phyloP scores from a whole-genome alignment of 2,797 vertebrate species.

The Perdix hodgsoniae region DNA sequence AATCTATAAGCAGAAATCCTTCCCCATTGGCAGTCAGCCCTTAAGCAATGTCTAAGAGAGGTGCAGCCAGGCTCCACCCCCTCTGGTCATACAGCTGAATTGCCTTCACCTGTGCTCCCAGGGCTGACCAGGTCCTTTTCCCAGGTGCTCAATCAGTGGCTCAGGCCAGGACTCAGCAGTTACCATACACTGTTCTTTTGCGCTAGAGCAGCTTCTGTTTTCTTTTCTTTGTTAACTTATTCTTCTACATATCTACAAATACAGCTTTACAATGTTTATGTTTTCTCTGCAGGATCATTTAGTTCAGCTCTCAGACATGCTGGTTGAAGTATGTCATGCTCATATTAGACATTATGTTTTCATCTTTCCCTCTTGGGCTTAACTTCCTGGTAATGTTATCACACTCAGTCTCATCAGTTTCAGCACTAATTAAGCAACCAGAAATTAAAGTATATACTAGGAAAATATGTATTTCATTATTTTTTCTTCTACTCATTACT shows the following conservation, averaged over 20 bases:
- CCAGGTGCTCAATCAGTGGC: too few relatives aligned
- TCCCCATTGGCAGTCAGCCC: too few relatives aligned
- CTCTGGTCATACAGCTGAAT: too few relatives aligned
- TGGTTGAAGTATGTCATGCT: background rate
- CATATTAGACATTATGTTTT: conserved; percentile 30
- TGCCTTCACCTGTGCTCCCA: too few relatives aligned
- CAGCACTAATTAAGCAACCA: conserved; percentile 55
- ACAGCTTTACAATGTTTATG: background rate
- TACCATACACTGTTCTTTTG: background rate
- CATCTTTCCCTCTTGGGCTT: conserved; percentile 25
- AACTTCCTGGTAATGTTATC: conserved; percentile 36
- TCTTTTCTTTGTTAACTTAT: background rate
- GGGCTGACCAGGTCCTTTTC: too few relatives aligned
- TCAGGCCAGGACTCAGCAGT: too few relatives aligned
- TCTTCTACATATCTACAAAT: background rate
- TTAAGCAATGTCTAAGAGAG: too few relatives aligned
- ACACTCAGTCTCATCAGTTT: conserved; percentile 31
- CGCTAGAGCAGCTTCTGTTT: background rate
- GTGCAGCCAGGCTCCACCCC: too few relatives aligned
- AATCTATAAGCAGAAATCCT: too few relatives aligned
- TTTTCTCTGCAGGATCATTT: background rate
- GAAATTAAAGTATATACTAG: conserved; percentile 35
- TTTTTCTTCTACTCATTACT: background rate
- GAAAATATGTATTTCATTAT: conserved; percentile 1
- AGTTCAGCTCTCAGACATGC: background rate